Evolutionary conservation across 2,888 invertebrate genomes (phyloP), one percentile per base, ranked within the genome.

Genomic region (Drosophila birchii): DNA sequence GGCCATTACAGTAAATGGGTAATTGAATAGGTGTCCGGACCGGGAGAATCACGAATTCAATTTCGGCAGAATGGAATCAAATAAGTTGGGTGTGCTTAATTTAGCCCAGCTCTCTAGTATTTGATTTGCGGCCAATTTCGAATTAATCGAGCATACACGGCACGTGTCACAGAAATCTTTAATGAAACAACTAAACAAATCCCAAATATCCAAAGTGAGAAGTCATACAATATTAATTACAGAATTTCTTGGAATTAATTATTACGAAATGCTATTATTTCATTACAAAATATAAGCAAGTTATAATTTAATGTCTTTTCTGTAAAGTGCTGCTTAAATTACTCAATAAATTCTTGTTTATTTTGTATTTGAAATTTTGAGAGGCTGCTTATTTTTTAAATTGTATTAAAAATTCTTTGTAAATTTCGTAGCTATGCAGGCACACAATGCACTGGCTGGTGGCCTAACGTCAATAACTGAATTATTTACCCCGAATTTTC

Each of bases 11-110:
- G n/a, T 69, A 69, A 69, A 69, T 56, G 56, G 69, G 41, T 69
- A 68, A 69, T 68, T 69, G 67, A 68, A 68, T 69, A 55, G 67
- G 69, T 68, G 69, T 69, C 41, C 51, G 26, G 43, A 20, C 41
- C 29, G 29, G 26, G 29, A 36, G 41, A 55, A 36, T 55, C 67
- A 68, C 67, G 67, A 38, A 55, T 68, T 55, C 70, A 68, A 69
- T 68, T 68, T 68, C 41, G 70, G 56, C 29, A 43, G 43, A 69
- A 49, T 55, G 3, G 36, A 56, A 29, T 55, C 16, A 36, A 69
- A 56, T 56, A 47, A 54, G n/a, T 41, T 55, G 38, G 59, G 23
- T 20, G 14, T 41, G 47, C 69, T 26, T 41, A 47, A 47, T 55
- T 68, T 54, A 36, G n/a, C 12, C 45, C 18, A 20, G 16, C 7